Evolutionary conservation across 1,140 invertebrate species (phyloP).

Genomic region (Diorhabda carinulata): DNA sequence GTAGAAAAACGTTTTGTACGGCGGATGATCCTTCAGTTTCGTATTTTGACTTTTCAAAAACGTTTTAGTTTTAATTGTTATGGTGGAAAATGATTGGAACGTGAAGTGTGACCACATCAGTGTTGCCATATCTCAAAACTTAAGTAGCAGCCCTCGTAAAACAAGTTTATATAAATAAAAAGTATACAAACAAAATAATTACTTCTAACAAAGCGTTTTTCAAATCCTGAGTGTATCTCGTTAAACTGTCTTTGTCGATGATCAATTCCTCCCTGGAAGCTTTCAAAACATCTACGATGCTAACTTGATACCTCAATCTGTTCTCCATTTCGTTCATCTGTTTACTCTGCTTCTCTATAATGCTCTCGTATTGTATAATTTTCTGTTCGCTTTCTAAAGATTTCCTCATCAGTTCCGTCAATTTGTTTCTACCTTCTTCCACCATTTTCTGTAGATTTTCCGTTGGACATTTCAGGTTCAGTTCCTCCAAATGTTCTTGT

Average conservation of each 20-base stretch:
- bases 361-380: conserved; percentile 33
- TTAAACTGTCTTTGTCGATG: conserved; percentile 39
- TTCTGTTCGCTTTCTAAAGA: conserved; percentile 40
- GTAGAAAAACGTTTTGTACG: too few species aligned
- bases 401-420: conserved; percentile 35
- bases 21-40: too few species aligned
- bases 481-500: conserved; percentile 34
- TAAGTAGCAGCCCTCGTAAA: too few species aligned
- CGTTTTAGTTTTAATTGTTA: too few species aligned
- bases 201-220: conserved; percentile 35
- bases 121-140: too few species aligned
- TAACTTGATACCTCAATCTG: conserved; percentile 37
- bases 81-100: too few species aligned
- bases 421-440: conserved; percentile 30
- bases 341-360: conserved; percentile 35
- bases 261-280: conserved; percentile 39
- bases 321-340: conserved; percentile 40
- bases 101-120: too few species aligned
- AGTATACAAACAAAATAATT: neutral
- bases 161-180: too few species aligned
- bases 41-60: too few species aligned
- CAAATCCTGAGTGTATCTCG: conserved; percentile 38
- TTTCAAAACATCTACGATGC: conserved; percentile 39
- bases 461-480: conserved; percentile 34
- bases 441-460: conserved; percentile 30